Evolutionary conservation across 1,140 invertebrate species (phyloP), one percentile per base, ranked within the genome.

Genomic region (Aphidius gifuensis): DNA sequence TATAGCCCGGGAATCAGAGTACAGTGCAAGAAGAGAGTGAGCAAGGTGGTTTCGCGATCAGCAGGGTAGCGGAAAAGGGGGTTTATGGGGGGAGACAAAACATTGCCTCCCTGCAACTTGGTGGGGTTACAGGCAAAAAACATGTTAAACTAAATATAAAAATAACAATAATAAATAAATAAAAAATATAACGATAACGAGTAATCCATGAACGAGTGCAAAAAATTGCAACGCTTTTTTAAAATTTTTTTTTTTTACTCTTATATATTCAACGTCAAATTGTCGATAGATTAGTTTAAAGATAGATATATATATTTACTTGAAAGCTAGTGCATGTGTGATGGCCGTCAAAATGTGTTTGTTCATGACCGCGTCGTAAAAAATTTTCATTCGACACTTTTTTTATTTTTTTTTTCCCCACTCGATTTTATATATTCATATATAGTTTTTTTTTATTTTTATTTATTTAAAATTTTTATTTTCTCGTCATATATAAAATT

Each of bases 271-370:
- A 56, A 40, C 71, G 77, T 79, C 76, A 79, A 80, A 79, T 78
- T 79, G 77, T 75, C 78, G 76, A 80, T 80, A 75, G 75, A 80
- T 80, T 80, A 74, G 75, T 77, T 80, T 80, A 79, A 69, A 71
- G 71, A 71, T 69, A 68, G 70, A 73, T 73, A 71, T 54, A 51
- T 59, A 7, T 32, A 32, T 32, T 32, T 3, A 32, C 23, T 32
- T 32, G 23, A 2, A 32, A 32, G 23, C 23, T 1, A 32, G 23
- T 32, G 23, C 58, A 51, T 16, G 39, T 40, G 9, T 49, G 6
- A 9, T 6, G 5, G 3, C 38, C 58, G 48, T 59, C 58, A 7
- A 59, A 50, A 59, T 48, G 9, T 48, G 21, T 59, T 59, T 50
- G 40, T 59, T 45, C 44, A 43, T 38, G 43, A 48, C n/a, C 21